Evolutionary conservation across 2,113 vertebrate species (phyloP), one percentile per base, ranked within the genome.

Genomic region (Gorsachius goisagi): DNA sequence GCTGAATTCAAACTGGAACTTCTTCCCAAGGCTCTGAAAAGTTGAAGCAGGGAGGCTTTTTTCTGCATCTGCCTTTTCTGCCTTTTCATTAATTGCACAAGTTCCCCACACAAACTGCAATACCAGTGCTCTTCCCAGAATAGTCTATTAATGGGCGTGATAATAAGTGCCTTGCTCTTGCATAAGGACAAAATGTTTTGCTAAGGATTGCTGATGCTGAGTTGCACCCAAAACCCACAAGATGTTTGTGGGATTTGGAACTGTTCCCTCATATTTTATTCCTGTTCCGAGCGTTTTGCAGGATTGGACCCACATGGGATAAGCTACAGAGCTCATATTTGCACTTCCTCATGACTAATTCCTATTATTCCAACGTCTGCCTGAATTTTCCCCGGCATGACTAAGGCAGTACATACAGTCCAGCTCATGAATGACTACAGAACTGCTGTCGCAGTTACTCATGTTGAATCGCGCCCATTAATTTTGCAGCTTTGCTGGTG

Each of bases 171-270:
- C 37, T 13, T 50, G 45, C 9, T 93, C 85, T 96, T 93, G 92
- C 92, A 73, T 63, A 86, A 94, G 79, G 82, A 83, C 89, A 85
- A n/a, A 88, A 80, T 79, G 85, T 94, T 97, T 97, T 96, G 39
- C 88, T 86, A 90, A 89, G 49, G 74, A 94, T 64, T 96, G 95
- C 92, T 92, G 56, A 90, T 80, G 73, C 88, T 88, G 86, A 91
- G 84, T 96, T 96, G 93, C 92, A 95, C 87, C 85, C 91, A 95
- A 97, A 95, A 91, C 60, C 84, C 95, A 95, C 87, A 90, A 92
- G 74, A 87, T 72, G n/a, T 78, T 80, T 94, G 82, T 91, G 90
- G 95, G 86, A 90, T 86, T 95, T 95, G 94, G 93, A 93, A 88
- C 13, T 47, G 28, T 71, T 95, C 85, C 82, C 55, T 93, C 39